A percentile compares a stretch with the other conserved stretches of the same genome.
Evolutionary conservation across 2,797 vertebrate genomes (phyloP).

Genomic region (Paguma larvata): DNA sequence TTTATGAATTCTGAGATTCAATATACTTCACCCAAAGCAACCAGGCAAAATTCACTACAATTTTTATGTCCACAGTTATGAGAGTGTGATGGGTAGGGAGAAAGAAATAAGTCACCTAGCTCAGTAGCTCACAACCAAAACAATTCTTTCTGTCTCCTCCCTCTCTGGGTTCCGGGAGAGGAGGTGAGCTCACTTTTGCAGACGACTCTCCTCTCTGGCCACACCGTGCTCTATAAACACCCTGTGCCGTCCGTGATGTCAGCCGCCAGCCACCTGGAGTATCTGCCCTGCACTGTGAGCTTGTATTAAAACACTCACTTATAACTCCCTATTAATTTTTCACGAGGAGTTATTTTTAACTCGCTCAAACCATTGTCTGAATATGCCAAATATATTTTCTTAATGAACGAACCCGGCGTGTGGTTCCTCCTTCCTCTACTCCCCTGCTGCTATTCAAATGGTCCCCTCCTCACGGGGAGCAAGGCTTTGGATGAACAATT

Average conservation of each 20-base stretch:
- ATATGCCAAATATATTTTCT: slow-evolving; percentile 84
- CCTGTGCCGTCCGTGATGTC: slow-evolving; percentile 75
- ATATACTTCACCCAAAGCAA: slow-evolving; percentile 48
- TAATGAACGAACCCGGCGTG: slow-evolving; percentile 79
- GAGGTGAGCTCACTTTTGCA: slow-evolving; percentile 66
- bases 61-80: slow-evolving; percentile 59
- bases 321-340: slow-evolving; percentile 86
- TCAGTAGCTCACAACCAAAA: slow-evolving; percentile 48
- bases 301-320: slow-evolving; percentile 86
- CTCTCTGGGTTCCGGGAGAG: slow-evolving; percentile 50
- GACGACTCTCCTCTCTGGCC: slow-evolving; percentile 43
- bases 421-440: slow-evolving; percentile 73
- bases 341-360: slow-evolving; percentile 86
- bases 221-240: slow-evolving; percentile 52
- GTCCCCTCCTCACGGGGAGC: slow-evolving; percentile 65
- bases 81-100: slow-evolving; percentile 26
- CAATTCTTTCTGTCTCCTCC: slow-evolving; percentile 61
- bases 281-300: slow-evolving; percentile 73
- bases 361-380: slow-evolving; percentile 82
- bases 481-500: slow-evolving; percentile 64
- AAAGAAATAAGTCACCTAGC: slow-evolving; percentile 49
- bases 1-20: slow-evolving; percentile 60
- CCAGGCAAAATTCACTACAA: slow-evolving; percentile 57
- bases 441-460: slow-evolving; percentile 78
- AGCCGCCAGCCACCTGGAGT: slow-evolving; percentile 70